Evolutionary conservation across 2,113 vertebrate genomes (phyloP), one percentile per base, ranked within the genome.

Genomic region (Bos javanicus): DNA sequence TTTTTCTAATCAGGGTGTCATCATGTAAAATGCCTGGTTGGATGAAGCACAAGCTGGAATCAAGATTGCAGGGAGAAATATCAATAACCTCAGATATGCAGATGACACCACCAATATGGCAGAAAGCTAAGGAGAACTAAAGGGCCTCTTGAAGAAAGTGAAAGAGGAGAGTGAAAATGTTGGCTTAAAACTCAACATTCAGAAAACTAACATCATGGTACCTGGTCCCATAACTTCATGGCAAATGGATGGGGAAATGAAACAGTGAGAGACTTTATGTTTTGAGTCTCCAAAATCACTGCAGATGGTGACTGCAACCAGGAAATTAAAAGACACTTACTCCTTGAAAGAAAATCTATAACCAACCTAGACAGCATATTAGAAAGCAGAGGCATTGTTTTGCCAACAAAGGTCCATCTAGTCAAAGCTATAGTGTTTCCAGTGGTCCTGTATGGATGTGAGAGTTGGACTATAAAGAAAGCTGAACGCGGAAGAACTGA

Each of bases 401-500:
- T 67, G 17, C 64, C 17, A 36, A 21, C 64, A 67, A 67, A 67
- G 17, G 8, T 36, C 4, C 33, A 67, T 36, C 4, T 67, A 67
- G 64, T 19, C 64, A 67, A 67, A 67, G 16, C 64, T 67, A 19
- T 5, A 17, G 2, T 67, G 11, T 67, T 67, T n/a, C 33, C 64
- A 67, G 17, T 67, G 17, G 33, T 67, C 17, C 8, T 67, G 64
- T 67, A 67, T 67, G 33, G 17, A 67, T 67, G 33, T 67, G 17
- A 36, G 33, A 67, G 8, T 21, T 67, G 33, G 16, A 36, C 33
- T 67, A 67, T 19, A 67, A 36, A 21, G 33, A 67, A 67, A 36
- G 33, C 33, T 67, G 64, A 36, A 11, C 0, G 0, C 0, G 4
- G 8, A n/a, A 67, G 8, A 67, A 67, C 19, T n/a, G 33, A 19